phyloP scores from a whole-genome alignment of 2,797 vertebrate genomes.

The Megalops cyprinoides region DNA sequence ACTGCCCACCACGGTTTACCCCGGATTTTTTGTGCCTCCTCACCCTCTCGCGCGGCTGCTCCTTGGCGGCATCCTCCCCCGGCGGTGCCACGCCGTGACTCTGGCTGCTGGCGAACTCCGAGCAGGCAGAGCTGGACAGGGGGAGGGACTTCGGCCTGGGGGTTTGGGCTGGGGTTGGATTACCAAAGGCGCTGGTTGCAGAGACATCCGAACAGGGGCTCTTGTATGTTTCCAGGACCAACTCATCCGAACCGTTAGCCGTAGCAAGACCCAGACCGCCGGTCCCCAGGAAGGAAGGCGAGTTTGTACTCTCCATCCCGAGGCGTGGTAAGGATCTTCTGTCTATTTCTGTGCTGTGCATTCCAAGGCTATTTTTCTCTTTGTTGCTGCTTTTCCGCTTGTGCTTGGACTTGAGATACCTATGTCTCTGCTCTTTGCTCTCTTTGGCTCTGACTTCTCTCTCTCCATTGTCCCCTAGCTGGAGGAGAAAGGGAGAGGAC shows the following conservation, averaged over 20 bases:
- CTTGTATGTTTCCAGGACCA: constrained; percentile 31
- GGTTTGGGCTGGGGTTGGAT: constrained; percentile 25
- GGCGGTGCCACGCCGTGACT: background rate
- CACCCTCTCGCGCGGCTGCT: constrained; percentile 26
- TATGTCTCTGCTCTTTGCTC: constrained; percentile 36
- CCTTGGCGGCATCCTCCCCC: constrained; percentile 22
- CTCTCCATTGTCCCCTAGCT: constrained; percentile 30
- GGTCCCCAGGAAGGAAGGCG: constrained; percentile 26
- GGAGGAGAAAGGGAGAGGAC: constrained; percentile 3
- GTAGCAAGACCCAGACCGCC: constrained; percentile 31
- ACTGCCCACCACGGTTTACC: constrained; percentile 29
- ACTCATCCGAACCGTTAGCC: constrained; percentile 26
- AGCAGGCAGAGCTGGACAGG: constrained; percentile 40
- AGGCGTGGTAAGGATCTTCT: background rate
- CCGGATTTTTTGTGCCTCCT: constrained; percentile 31
- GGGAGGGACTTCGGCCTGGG: constrained; percentile 49
- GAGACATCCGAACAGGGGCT: constrained; percentile 17
- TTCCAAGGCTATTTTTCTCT: background rate
- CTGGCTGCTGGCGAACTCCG: constrained; percentile 37
- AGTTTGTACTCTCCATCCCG: background rate
- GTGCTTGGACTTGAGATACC: constrained; percentile 41
- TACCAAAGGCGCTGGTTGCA: background rate
- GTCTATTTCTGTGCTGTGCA: background rate
- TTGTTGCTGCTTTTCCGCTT: constrained; percentile 24
- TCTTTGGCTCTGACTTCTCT: constrained; percentile 27